Base-by-base conservation (phyloP, 2,888 invertebrate genomes). In the Ennomos quercinarius region DNA sequence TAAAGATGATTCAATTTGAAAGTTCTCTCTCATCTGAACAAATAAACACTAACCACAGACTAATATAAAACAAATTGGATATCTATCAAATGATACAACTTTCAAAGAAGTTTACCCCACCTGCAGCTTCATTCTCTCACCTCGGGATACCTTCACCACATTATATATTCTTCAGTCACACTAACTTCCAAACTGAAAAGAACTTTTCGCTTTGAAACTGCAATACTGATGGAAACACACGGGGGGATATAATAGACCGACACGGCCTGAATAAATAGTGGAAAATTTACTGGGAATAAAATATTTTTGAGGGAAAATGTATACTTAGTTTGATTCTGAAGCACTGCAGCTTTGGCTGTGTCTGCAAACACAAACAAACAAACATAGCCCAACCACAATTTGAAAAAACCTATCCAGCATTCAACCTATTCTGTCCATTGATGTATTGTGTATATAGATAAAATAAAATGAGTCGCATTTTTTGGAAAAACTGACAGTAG, bases 161-260 rank as follows among this genome's bases (percentile, higher is more conserved):
- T 44, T 27, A 44, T 27, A 17, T 74, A 74, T 73, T 70, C 57
- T 39, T 13, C 27, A 61, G 52, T 40, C 44, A 34, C 44, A 52
- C 44, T 10, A 43, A 52, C 65, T 68, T 63, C 57, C 39, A 52
- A 61, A 61, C 57, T 44, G 51, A 47, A 61, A 46, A 56, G 45
- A 64, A 64, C 59, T 67, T 72, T 63, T 36, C 50, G 54, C 51
- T 67, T 61, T 27, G 58, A 56, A 58, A 50, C 57, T 64, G 64
- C 61, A 66, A 58, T 57, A 64, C 50, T 35, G 11, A 11, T 60
- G 40, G 9, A 67, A 66, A 72, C 61, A 64, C 48, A 68, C 51
- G 45, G 61, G 10, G 8, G 38, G 10, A 17, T n/a, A 47, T 47
- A 47, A 36, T 17, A 38, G 10, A 17, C 37, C 46, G 37, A 37